A percentile compares a stretch with the other conserved stretches of the same genome.
These are phyloP conservation scores for Lagenorhynchus albirostris DNA, from an alignment of 2,113 vertebrate species.

Conservation along the genomic window DNA sequence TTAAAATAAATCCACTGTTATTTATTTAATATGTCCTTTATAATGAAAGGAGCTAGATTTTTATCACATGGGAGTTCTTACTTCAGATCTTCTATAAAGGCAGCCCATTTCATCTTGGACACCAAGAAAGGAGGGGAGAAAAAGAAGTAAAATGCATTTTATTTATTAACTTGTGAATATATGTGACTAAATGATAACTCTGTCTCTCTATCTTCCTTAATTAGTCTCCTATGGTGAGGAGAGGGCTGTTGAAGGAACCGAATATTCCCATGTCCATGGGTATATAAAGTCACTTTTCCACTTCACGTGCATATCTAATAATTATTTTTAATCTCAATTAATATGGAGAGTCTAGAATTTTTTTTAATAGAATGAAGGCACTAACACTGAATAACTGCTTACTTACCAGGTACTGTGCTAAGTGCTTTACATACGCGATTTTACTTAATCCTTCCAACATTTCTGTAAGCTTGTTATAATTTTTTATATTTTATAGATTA, in stretches of 20 bases:
- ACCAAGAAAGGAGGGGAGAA: background rate
- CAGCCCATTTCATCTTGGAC: background rate
- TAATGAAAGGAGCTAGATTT: background rate
- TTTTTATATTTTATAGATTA: background rate
- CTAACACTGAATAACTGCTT: background rate
- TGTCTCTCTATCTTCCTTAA: background rate
- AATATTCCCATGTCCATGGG: background rate
- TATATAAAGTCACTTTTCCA: background rate
- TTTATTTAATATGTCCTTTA: background rate
- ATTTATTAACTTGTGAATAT: constrained; percentile 22
- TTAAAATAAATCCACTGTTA: background rate
- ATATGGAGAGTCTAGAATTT: background rate
- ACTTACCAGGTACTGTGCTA: background rate
- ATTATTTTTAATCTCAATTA: background rate
- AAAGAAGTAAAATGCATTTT: background rate
- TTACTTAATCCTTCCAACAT: background rate
- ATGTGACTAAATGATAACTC: background rate
- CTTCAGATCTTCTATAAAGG: background rate
- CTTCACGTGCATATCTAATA: background rate
- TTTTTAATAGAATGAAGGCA: background rate
- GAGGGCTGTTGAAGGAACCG: background rate
- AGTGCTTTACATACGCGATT: background rate
- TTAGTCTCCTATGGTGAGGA: background rate
- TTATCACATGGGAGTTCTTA: background rate
- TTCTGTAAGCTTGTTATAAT: background rate